These are phyloP conservation scores for Desoria tigrina DNA, from an alignment of 2,888 invertebrate species.

Conservation along the genomic window DNA sequence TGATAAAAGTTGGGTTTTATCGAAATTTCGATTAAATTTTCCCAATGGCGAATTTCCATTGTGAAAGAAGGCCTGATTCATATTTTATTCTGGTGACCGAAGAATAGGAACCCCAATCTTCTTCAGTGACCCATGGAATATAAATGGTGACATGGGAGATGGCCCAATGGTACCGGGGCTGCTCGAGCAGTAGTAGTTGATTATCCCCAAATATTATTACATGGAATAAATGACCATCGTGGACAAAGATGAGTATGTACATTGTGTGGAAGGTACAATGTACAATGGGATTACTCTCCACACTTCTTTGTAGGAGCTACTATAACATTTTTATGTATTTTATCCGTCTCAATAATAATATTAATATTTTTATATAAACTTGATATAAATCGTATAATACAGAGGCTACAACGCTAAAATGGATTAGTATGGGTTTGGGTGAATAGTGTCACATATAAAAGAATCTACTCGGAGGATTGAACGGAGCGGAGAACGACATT, in stretches of 20 bases:
- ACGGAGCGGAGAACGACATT: conserved; percentile 34
- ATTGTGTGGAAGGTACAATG: conserved; percentile 10
- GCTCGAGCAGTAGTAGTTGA: too few relatives aligned
- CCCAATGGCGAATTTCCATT: background rate
- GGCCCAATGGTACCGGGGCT: background rate
- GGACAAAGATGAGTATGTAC: too few relatives aligned
- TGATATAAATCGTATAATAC: too few relatives aligned
- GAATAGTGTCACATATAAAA: background rate
- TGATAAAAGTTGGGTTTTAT: background rate
- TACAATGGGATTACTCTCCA: conserved; percentile 1
- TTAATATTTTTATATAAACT: too few relatives aligned
- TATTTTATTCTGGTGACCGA: background rate
- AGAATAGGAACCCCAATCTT: background rate
- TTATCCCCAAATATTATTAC: background rate
- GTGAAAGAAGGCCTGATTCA: too few relatives aligned
- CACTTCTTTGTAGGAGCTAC: conserved; percentile 1
- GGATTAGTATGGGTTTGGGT: background rate
- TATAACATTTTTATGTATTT: background rate
- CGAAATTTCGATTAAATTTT: conserved; percentile 1
- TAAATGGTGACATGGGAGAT: conserved; percentile 11
- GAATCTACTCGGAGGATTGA: conserved; percentile 11
- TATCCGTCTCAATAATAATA: too few relatives aligned
- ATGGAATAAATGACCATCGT: background rate
- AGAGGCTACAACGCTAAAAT: too few relatives aligned
- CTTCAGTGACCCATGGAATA: conserved; percentile 8